Evolutionary conservation across 2,113 vertebrate species (phyloP).

Genomic region (Aythya baeri): DNA sequence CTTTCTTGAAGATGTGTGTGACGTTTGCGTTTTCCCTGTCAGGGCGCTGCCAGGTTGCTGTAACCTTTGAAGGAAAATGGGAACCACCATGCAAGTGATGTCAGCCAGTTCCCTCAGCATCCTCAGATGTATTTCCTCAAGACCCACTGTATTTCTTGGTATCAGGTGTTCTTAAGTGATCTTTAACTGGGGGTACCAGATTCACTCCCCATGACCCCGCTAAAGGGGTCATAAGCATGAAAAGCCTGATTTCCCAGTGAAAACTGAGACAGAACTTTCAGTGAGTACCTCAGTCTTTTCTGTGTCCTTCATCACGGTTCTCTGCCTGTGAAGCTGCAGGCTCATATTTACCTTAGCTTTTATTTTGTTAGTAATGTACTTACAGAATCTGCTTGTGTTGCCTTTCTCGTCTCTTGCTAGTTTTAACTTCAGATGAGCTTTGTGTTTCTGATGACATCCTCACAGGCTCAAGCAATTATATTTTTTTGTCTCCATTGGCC

Average conservation of each 20-base stretch:
- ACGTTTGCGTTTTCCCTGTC: background rate
- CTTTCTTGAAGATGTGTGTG: background rate
- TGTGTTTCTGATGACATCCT: background rate
- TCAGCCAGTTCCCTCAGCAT: background rate
- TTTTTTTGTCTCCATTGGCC: background rate
- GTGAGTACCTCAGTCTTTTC: background rate
- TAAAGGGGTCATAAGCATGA: too few relatives aligned
- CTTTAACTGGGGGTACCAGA: background rate
- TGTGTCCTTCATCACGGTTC: background rate
- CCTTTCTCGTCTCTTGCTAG: background rate
- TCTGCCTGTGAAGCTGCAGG: too few relatives aligned
- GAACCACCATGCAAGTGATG: background rate
- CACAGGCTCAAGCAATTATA: background rate
- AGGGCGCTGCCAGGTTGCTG: background rate
- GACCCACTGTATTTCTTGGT: background rate
- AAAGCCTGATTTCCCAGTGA: background rate
- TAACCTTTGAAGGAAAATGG: background rate
- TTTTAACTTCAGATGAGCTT: background rate
- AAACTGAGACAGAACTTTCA: background rate
- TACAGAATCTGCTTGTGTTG: background rate
- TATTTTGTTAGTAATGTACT: background rate
- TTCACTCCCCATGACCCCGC: too few relatives aligned
- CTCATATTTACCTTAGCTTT: background rate
- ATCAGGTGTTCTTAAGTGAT: background rate
- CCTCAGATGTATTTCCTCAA: background rate